These are phyloP conservation scores for Drosophila siamana DNA, from an alignment of 2,888 invertebrate species.

Conservation along the genomic window DNA sequence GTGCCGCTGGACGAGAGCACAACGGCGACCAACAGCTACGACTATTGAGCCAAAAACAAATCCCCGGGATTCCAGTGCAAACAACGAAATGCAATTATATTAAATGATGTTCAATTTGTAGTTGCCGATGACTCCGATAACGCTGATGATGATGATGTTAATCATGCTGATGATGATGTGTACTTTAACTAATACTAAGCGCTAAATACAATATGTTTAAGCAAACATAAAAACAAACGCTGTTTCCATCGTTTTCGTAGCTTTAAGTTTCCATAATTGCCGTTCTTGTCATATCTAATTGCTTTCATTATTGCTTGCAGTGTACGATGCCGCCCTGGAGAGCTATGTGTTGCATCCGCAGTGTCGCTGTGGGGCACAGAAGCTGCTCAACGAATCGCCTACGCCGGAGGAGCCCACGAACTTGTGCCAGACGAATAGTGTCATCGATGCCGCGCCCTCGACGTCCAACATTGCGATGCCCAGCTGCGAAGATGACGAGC, in stretches of 20 bases:
- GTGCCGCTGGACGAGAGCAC: constrained; percentile 76
- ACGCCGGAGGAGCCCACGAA: constrained; percentile 74
- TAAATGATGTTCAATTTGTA: constrained; percentile 48
- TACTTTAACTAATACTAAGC: constrained; percentile 76
- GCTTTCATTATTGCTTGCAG: constrained; percentile 58
- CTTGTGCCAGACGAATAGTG: constrained; percentile 66
- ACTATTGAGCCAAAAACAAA: constrained; percentile 63
- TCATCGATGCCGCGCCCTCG: constrained; percentile 50
- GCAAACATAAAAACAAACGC: constrained; percentile 38
- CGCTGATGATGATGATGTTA: not conserved
- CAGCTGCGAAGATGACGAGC: constrained; percentile 69
- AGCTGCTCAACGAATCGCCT: constrained; percentile 67
- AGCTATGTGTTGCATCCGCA: constrained; percentile 70
- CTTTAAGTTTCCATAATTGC: not conserved
- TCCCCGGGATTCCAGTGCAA: constrained; percentile 46
- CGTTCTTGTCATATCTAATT: not conserved
- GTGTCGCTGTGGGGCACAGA: constrained; percentile 68
- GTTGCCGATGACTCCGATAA: not conserved
- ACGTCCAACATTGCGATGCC: constrained; percentile 43
- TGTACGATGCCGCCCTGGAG: constrained; percentile 78
- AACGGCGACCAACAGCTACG: constrained; percentile 77
- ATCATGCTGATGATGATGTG: constrained; percentile 56
- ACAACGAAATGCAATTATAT: constrained; percentile 20
- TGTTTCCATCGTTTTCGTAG: constrained; percentile 20
- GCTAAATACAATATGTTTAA: constrained; percentile 67